Evolutionary conservation across 2,113 vertebrate genomes (phyloP).

Genomic region (Neomonachus schauinslandi): DNA sequence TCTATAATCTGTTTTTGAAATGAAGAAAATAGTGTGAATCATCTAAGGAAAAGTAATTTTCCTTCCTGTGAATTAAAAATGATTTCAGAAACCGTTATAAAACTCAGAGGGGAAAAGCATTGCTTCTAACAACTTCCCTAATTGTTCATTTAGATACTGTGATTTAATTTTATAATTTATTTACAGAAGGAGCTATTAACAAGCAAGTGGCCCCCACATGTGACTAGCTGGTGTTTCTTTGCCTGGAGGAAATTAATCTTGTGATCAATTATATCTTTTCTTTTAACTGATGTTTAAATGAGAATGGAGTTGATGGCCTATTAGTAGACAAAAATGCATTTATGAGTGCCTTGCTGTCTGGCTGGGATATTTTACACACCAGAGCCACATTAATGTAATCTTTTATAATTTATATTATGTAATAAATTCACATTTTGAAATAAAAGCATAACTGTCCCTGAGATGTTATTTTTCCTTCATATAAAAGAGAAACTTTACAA

Average conservation of each 20-base stretch:
- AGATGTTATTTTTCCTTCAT: constrained; percentile 41
- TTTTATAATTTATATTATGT: not conserved
- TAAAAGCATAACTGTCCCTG: not conserved
- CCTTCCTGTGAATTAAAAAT: not conserved
- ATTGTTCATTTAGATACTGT: not conserved
- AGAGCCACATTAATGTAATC: not conserved
- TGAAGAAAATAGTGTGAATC: constrained; percentile 16
- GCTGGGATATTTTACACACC: not conserved
- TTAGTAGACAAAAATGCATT: constrained; percentile 1
- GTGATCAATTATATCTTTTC: not conserved
- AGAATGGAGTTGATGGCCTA: not conserved
- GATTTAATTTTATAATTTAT: constrained; percentile 9
- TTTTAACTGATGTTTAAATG: constrained; percentile 10
- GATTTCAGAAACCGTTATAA: not conserved
- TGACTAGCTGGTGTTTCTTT: constrained; percentile 10
- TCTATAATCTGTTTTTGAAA: constrained; percentile 34
- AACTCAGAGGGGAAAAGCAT: not conserved
- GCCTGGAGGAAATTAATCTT: constrained; percentile 29
- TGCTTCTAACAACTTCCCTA: constrained; percentile 9
- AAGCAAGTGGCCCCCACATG: constrained; percentile 7
- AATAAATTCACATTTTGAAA: constrained; percentile 17
- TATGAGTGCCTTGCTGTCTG: not conserved
- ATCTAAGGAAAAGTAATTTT: constrained; percentile 57
- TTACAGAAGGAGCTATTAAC: constrained; percentile 29
- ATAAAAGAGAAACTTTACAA: not conserved